Percentiles rank a stretch among this genome's conserved stretches.
Conservation (phyloP, 2,888 invertebrate species). For the Phyllotreta cruciferae region DNA sequence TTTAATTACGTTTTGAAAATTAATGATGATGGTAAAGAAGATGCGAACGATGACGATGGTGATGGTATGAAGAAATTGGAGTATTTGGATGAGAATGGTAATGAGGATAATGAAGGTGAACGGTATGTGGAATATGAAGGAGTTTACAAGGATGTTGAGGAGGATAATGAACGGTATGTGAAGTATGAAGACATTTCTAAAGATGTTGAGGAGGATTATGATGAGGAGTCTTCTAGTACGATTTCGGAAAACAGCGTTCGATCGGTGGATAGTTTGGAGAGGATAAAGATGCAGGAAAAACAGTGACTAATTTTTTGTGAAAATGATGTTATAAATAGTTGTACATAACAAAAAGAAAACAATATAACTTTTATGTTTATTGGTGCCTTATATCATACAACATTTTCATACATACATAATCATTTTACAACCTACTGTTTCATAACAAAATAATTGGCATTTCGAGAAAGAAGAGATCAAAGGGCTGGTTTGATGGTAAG, state of each 20-base stretch:
- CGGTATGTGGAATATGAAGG: too few relatives aligned
- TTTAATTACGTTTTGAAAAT: slow-evolving; percentile 3
- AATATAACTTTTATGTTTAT: slow-evolving; percentile 70
- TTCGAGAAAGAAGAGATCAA: slow-evolving; percentile 51
- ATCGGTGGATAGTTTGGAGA: slow-evolving; percentile 2
- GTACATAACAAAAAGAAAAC: slow-evolving; percentile 52
- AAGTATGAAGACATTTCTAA: background rate
- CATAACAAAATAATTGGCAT: slow-evolving; percentile 44
- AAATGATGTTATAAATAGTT: background rate
- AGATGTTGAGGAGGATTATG: background rate
- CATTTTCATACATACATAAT: slow-evolving; percentile 59
- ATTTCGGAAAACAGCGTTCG: background rate
- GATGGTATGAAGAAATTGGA: background rate
- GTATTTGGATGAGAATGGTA: background rate
- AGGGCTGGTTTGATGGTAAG: slow-evolving; percentile 56
- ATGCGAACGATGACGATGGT: background rate
- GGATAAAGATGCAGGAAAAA: background rate
- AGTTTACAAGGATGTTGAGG: too few relatives aligned
- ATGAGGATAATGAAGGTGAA: background rate
- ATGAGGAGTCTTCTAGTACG: background rate
- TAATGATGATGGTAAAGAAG: background rate
- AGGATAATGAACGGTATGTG: too few relatives aligned
- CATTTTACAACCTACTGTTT: slow-evolving; percentile 40
- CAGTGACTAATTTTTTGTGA: background rate
- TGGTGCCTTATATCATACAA: slow-evolving; percentile 62